Evolutionary conservation across 64 coral and sea anemone genomes (phyloP).

Genomic region (Actinia equina): DNA sequence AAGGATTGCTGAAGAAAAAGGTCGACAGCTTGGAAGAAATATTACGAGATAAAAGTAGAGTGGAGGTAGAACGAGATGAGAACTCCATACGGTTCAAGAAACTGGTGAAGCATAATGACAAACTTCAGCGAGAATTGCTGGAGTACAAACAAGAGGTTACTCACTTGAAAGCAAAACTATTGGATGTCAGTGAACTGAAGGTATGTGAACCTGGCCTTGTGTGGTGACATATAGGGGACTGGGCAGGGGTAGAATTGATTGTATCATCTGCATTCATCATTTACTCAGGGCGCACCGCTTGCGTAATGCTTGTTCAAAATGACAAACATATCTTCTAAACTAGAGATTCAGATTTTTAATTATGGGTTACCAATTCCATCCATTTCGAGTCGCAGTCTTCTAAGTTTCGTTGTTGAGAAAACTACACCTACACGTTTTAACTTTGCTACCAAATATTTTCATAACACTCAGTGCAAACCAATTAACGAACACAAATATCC

Average conservation of each 20-base stretch:
- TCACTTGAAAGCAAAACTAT: conserved; percentile 53
- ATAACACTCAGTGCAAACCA: too few species aligned
- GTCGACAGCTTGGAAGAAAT: conserved; percentile 68
- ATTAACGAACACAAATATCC: too few species aligned
- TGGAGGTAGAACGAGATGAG: conserved; percentile 79
- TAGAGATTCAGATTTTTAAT: too few species aligned
- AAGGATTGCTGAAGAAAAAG: conserved; percentile 81
- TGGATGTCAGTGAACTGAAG: conserved; percentile 79
- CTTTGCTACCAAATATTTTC: too few species aligned
- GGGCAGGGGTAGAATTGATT: neutral
- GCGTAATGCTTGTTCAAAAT: too few species aligned
- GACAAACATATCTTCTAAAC: too few species aligned
- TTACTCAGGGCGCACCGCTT: too few species aligned
- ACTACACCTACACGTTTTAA: too few species aligned
- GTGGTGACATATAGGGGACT: neutral
- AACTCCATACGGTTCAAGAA: conserved; percentile 88
- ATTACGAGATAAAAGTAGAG: conserved; percentile 62
- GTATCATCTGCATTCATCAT: too few species aligned
- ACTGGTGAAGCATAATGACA: conserved; percentile 87
- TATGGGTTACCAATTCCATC: too few species aligned
- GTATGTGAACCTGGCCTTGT: conserved; percentile 28
- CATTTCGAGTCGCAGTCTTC: too few species aligned
- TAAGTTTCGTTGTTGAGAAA: too few species aligned
- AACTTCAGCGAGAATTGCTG: conserved; percentile 80
- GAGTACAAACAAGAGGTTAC: conserved; percentile 89